Base-by-base conservation (phyloP, 2,888 invertebrate species). In the Eudasyphora cyanicolor region DNA sequence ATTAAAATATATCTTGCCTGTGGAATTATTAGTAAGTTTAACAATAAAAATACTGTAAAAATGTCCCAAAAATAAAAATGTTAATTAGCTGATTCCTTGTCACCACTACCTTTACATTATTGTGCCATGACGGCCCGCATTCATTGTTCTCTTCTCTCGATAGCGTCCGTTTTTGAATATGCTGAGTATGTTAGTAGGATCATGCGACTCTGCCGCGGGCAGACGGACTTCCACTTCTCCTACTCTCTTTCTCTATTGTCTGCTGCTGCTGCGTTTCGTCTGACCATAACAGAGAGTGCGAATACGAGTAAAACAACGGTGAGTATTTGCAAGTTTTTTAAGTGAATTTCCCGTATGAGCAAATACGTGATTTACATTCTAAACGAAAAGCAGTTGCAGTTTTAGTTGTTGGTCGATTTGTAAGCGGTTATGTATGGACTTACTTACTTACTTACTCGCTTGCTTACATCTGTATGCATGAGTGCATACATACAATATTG, bases 301-400 rank as follows among this genome's bases (percentile, higher is more conserved):
- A 21, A 12, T n/a, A n/a, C 54, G 54, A 54, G 24, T 51, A 24
- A 2, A 8, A 10, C 10, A n/a, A 10, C 35, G 10, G 35, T 35
- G 35, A 51, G 24, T 54, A 3, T 17, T 21, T 54, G 8, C 21
- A 24, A 60, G 60, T 17, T 24, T 21, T 24, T 57, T 62, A 24
- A 38, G 76, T 42, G 70, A 78, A 75, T 71, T 80, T 83, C 83
- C 62, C 83, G 75, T 83, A 83, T 75, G 70, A 70, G 74, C 77
- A 62, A 64, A 75, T 80, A 83, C 83, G 83, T 83, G 83, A 83
- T 83, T 83, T 83, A 77, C 83, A 83, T 83, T 75, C 64, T 80
- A 78, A 80, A 76, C 17, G 60, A 51, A 51, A 49, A 17, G 32
- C 19, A 57, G n/a, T n/a, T n/a, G n/a, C n/a, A n/a, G n/a, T n/a